phyloP scores from a whole-genome alignment of 2,888 invertebrate genomes.

The Epinotia brunnichana region DNA sequence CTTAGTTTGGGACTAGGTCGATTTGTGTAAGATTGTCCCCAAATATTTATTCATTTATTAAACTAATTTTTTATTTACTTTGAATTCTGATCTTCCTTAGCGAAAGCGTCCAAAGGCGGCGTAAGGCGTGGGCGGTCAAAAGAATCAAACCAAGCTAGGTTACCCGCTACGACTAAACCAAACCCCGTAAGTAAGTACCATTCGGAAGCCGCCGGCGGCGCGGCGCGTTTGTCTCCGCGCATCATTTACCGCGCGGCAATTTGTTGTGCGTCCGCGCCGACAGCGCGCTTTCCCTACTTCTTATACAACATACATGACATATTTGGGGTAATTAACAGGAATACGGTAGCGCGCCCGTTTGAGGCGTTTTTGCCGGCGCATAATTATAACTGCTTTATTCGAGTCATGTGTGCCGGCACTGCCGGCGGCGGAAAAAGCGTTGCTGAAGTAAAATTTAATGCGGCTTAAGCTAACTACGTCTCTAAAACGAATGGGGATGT shows the following conservation, averaged over 20 bases:
- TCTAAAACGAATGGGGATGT: background rate
- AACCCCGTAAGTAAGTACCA: conserved; percentile 6
- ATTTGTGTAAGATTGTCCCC: too few relatives aligned
- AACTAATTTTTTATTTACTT: too few relatives aligned
- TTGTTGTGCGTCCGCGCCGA: conserved; percentile 56
- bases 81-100: background rate
- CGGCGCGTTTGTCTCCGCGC: conserved; percentile 56
- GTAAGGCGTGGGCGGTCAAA: too few relatives aligned
- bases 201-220: conserved; percentile 16
- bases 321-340: conserved; percentile 80
- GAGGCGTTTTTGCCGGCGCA: conserved; percentile 55
- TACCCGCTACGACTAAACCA: background rate
- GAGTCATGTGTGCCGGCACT: conserved; percentile 52
- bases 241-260: conserved; percentile 66
- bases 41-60: too few relatives aligned
- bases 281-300: conserved; percentile 43
- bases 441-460: background rate
- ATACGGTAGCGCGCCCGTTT: conserved; percentile 60
- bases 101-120: background rate
- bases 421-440: conserved; percentile 35
- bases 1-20: too few relatives aligned
- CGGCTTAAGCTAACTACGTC: background rate
- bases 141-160: background rate
- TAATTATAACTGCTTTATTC: conserved; percentile 46
- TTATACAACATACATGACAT: conserved; percentile 56